Conservation (phyloP, 2,888 invertebrate genomes). For the Didymodactylos carnosus region DNA sequence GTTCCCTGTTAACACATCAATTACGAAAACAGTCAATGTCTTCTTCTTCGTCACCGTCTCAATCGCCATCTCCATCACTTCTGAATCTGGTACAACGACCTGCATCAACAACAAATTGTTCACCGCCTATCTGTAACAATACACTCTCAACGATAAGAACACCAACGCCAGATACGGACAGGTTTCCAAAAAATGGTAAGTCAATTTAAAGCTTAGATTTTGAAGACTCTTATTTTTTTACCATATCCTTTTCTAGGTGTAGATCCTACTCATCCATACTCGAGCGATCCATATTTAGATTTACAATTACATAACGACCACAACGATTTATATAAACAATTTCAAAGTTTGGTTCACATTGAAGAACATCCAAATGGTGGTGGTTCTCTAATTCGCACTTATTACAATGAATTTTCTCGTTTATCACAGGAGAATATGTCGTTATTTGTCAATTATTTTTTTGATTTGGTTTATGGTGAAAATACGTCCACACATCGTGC, state of each 20-base stretch:
- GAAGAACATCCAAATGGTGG: slow-evolving; percentile 87
- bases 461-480: slow-evolving; percentile 43
- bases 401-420: slow-evolving; percentile 60
- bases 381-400: slow-evolving; percentile 67
- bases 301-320: not conserved
- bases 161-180: too few species aligned
- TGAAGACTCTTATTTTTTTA: too few species aligned
- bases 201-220: too few species aligned
- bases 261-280: too few species aligned
- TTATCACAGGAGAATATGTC: slow-evolving; percentile 44
- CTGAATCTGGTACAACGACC: not conserved
- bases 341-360: slow-evolving; percentile 46
- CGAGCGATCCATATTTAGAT: not conserved
- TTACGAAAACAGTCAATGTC: too few species aligned
- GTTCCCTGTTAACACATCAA: too few species aligned
- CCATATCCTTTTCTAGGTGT: too few species aligned
- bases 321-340: not conserved
- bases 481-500: slow-evolving; percentile 36
- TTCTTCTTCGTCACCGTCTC: not conserved
- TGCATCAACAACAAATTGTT: too few species aligned
- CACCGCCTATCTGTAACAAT: too few species aligned
- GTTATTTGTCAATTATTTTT: slow-evolving; percentile 63
- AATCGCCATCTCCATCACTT: not conserved
- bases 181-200: too few species aligned
- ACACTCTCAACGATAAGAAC: too few species aligned